Evolutionary conservation across 1,140 invertebrate species (phyloP), one percentile per base, ranked within the genome.

Genomic region (Parapsyche elsis): DNA sequence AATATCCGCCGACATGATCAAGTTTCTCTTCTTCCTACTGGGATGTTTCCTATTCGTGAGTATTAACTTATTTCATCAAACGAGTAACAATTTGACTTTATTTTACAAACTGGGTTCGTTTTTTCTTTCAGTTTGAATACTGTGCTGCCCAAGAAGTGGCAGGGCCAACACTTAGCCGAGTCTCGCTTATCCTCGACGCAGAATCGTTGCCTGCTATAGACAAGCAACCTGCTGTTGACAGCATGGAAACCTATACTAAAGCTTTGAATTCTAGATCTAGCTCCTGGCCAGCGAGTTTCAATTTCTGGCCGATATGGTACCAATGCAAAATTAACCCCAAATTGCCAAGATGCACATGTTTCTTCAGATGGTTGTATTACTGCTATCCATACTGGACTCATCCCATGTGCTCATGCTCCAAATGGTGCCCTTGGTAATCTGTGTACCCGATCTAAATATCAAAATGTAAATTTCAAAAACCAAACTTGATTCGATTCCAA

Each of bases 331-430:
- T 21, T 10, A 16, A 23, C 21, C 21, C 16, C 9, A 21, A 4
- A 2, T 26, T 53, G 10, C 73, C 73, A 45, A 74, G 16, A 49
- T 75, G 73, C 73, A 57, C 23, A 57, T 75, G 73, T 23, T 75
- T 75, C 49, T 75, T 57, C 46, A 75, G 49, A 75, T 75, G 49
- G 45, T 53, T 75, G 21, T 30, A 75, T 14, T 24, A 1, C 46
- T 75, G 73, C 23, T 75, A 24, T 9, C 49, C 49, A 26, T 19
- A 10, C 21, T 75, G 73, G 73, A 57, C 1, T 0, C 44, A 46
- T 30, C n/a, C n/a, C 5, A n/a, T 75, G 7, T 75, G 73, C 73
- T 10, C 1, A 9, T 75, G 73, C 49, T 7, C 46, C 5, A 7
- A 5, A 57, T 75, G 19, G 14, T 75, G 73, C n/a, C 9, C 9